Percentiles rank a stretch among this genome's conserved stretches.
phyloP scores from a whole-genome alignment of 2,797 vertebrate genomes.

The Podargus strigoides region DNA sequence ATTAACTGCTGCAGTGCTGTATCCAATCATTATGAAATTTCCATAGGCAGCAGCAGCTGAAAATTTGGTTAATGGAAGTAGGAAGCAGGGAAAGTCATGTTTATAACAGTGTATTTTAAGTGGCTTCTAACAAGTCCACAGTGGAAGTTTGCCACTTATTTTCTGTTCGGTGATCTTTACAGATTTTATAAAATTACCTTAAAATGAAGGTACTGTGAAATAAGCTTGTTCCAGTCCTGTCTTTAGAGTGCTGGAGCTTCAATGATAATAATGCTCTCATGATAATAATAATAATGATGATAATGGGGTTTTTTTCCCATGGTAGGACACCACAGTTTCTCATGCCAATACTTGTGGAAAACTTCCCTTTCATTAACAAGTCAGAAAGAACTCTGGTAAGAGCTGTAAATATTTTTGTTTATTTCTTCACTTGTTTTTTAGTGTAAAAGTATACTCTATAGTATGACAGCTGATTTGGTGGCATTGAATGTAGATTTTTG shows the following conservation, averaged over 20 bases:
- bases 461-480: not conserved
- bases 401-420: not conserved
- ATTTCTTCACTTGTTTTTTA: not conserved
- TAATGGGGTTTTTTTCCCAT: not conserved
- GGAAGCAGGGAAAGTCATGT: not conserved
- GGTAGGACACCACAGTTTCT: conserved; percentile 89
- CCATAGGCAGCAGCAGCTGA: not conserved
- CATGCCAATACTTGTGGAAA: conserved; percentile 87
- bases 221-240: not conserved
- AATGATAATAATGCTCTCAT: too few relatives aligned
- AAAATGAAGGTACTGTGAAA: not conserved
- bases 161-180: not conserved
- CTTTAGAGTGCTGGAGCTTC: not conserved
- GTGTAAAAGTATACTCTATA: not conserved
- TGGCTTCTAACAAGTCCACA: not conserved
- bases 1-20: not conserved
- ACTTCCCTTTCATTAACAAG: conserved; percentile 93
- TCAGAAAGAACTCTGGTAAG: conserved; percentile 91
- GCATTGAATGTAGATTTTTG: not conserved
- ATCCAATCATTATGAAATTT: not conserved
- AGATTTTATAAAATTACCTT: not conserved
- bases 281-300: too few relatives aligned
- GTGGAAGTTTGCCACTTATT: not conserved
- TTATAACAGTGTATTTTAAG: not conserved
- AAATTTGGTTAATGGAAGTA: not conserved